phyloP scores from a whole-genome alignment of 2,113 vertebrate genomes.

The Tachycineta bicolor region DNA sequence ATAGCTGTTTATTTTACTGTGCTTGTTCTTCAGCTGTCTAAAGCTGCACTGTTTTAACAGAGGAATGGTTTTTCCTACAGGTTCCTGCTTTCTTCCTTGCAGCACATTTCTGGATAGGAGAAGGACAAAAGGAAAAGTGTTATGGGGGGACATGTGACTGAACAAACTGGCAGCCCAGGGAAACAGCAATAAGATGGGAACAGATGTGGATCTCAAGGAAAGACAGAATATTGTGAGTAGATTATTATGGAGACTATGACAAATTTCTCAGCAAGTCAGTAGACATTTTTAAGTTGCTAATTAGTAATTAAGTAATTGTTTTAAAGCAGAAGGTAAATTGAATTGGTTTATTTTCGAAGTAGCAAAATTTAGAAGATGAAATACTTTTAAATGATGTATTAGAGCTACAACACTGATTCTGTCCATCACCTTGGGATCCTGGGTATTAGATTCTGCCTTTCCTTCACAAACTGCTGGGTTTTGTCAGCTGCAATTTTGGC shows the following conservation, averaged over 20 bases:
- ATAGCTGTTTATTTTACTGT: not conserved
- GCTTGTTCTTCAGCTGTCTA: not conserved
- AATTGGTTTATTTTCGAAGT: not conserved
- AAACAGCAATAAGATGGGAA: not conserved
- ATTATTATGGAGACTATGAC: not conserved
- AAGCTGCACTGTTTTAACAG: not conserved
- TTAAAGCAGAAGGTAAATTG: not conserved
- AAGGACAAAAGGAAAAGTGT: not conserved
- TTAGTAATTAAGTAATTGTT: not conserved
- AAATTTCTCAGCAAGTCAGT: not conserved
- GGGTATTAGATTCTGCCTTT: not conserved
- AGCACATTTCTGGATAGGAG: rapidly evolving
- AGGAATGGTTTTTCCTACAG: not conserved
- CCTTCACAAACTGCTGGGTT: not conserved
- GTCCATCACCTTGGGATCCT: not conserved
- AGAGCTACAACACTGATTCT: not conserved
- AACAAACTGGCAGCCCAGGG: not conserved
- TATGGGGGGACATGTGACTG: not conserved
- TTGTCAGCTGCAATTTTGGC: not conserved
- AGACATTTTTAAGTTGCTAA: not conserved
- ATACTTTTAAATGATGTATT: not conserved
- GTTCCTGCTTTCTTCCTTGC: not conserved
- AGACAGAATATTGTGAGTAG: not conserved
- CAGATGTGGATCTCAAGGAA: not conserved
- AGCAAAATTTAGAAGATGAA: not conserved